phyloP scores from a whole-genome alignment of 2,797 vertebrate species.

The Centroberyx gerrardi region DNA sequence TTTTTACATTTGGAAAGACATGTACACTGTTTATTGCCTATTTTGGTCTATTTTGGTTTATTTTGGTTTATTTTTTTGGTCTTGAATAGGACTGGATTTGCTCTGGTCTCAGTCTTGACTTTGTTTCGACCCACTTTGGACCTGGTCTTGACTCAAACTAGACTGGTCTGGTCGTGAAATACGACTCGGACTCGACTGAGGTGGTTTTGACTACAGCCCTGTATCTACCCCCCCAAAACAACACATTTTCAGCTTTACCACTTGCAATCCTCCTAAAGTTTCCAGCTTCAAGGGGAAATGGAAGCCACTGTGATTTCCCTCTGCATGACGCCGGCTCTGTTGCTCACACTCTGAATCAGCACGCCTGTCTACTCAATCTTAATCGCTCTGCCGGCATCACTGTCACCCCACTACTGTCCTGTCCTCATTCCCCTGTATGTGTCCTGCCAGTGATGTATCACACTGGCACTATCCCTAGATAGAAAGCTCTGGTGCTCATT shows the following conservation, averaged over 20 bases:
- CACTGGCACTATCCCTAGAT: constrained; percentile 76
- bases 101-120: no score
- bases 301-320: constrained; percentile 30
- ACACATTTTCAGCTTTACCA: neutral
- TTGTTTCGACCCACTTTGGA: no score
- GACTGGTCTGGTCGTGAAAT: neutral
- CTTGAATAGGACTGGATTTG: no score
- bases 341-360: constrained; percentile 57
- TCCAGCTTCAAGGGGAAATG: constrained; percentile 1
- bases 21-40: no score
- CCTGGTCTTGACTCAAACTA: neutral
- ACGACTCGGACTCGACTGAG: neutral
- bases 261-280: constrained; percentile 15
- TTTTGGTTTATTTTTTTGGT: neutral
- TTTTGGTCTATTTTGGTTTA: no score
- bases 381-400: constrained; percentile 69
- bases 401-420: constrained; percentile 70
- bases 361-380: constrained; percentile 63
- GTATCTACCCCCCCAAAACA: neutral
- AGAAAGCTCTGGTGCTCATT: constrained; percentile 86
- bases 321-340: constrained; percentile 52
- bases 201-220: neutral
- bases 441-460: constrained; percentile 81
- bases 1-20: no score
- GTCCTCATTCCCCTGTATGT: constrained; percentile 67